Evolutionary conservation across 2,797 vertebrate species (phyloP), one percentile per base, ranked within the genome.

Genomic region (Megalops cyprinoides): DNA sequence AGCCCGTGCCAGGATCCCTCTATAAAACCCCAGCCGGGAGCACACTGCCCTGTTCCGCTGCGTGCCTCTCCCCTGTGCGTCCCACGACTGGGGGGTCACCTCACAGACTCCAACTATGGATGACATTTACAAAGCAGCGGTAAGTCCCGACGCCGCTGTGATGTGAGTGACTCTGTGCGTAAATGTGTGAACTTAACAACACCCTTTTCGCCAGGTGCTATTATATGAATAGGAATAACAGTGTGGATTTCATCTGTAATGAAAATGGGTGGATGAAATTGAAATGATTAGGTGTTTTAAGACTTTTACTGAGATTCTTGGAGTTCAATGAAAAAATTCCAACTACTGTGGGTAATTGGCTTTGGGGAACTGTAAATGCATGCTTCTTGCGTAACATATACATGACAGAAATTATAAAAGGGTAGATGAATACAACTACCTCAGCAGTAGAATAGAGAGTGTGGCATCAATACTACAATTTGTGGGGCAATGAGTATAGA

Each of bases 71-170:
- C 81, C 86, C 84, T 87, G 82, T 85, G 88, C 87, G 87, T 86
- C 90, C 76, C 20, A 28, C 65, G 34, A 23, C 48, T 34, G 39
- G 9, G 56, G 34, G 65, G 53, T 71, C 79, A 67, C 37, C 67
- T 51, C 58, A 65, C 65, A 62, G 34, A 48, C 76, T 76, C 74
- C 71, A 6, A 89, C 85, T 87, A 95, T 95, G 94, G 94, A 94
- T 85, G 94, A 95, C 89, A 95, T 95, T 91, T 95, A 95, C 92
- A 95, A 95, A 89, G 94, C 94, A 87, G 94, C 94, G 93, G 94
- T 95, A 92, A 77, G 93, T 91, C 80, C 53, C 51, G 28, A 48
- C 6, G 23, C 14, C 23, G 20, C n/a, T 31, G 23, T 48, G 42
- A 42, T 75, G n/a, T 23, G 44, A 46, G 42, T 62, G 31, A 55